Evolutionary conservation across 2,797 vertebrate genomes (phyloP).

Genomic region (Hephaestus fuliginosus): DNA sequence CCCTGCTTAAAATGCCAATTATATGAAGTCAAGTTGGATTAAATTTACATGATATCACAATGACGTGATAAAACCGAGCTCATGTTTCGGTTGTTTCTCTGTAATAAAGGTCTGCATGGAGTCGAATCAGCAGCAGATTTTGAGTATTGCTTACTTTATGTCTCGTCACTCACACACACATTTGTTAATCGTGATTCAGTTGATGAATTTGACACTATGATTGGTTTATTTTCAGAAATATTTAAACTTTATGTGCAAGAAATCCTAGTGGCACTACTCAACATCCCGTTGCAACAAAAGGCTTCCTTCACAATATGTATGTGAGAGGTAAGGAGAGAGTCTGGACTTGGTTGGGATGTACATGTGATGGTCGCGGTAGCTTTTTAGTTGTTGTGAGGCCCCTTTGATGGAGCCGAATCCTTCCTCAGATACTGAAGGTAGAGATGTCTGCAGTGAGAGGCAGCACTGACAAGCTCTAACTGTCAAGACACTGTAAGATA

Average conservation of each 20-base stretch:
- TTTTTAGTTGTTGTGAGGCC: too few species aligned
- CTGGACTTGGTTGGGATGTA: too few species aligned
- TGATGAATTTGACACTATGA: background rate
- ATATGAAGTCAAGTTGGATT: background rate
- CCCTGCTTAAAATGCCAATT: background rate
- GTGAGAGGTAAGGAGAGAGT: too few species aligned
- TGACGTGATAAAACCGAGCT: background rate
- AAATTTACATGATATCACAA: background rate
- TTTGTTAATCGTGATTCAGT: background rate
- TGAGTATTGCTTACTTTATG: background rate
- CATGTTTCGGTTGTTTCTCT: background rate
- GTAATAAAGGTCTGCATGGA: background rate
- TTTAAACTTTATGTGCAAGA: conserved; percentile 6
- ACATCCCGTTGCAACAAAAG: background rate
- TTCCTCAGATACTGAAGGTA: too few species aligned
- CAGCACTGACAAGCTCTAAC: too few species aligned
- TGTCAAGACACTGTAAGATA: too few species aligned
- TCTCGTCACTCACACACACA: background rate
- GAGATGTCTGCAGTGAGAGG: too few species aligned
- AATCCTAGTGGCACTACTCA: background rate
- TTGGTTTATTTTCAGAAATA: background rate
- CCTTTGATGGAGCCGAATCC: too few species aligned
- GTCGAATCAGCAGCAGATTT: conserved; percentile 2
- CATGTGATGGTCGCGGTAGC: too few species aligned
- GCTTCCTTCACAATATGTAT: too few species aligned